phyloP scores from a whole-genome alignment of 2,888 invertebrate species.

The Cerceris ruficornis region DNA sequence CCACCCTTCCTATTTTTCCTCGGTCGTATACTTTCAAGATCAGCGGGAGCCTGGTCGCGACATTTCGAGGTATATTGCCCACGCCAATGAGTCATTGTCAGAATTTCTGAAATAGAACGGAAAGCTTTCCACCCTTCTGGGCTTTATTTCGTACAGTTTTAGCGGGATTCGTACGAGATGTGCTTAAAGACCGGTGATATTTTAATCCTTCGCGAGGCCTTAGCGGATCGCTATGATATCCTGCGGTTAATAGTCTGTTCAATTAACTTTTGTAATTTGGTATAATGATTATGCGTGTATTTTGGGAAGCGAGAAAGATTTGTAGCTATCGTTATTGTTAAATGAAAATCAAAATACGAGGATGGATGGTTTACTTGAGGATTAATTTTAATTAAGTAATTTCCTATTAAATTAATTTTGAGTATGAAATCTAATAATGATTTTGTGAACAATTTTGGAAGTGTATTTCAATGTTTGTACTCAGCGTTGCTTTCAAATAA shows the following conservation, averaged over 20 bases:
- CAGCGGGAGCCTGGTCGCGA: conserved; percentile 44
- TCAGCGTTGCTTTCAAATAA: too few species aligned
- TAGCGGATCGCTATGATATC: too few species aligned
- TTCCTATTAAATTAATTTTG: too few species aligned
- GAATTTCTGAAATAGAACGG: conserved; percentile 46
- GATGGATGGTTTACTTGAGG: too few species aligned
- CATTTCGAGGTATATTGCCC: conserved; percentile 51
- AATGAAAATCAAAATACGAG: too few species aligned
- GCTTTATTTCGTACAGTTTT: conserved; percentile 23
- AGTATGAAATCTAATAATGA: too few species aligned
- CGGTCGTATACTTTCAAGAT: conserved; percentile 38
- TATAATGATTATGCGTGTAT: too few species aligned
- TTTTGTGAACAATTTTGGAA: not conserved
- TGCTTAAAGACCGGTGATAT: not conserved
- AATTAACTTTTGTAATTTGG: too few species aligned
- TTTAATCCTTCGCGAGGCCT: not conserved
- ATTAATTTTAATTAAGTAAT: too few species aligned
- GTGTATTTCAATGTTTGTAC: not conserved
- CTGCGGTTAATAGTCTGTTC: too few species aligned
- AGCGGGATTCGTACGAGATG: not conserved
- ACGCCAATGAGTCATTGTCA: conserved; percentile 56
- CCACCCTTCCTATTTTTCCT: conserved; percentile 31
- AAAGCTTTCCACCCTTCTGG: not conserved
- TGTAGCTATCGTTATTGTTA: too few species aligned
- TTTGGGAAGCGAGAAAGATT: too few species aligned